Evolutionary conservation across 2,797 vertebrate species (phyloP).

Genomic region (Lateolabrax maculatus): DNA sequence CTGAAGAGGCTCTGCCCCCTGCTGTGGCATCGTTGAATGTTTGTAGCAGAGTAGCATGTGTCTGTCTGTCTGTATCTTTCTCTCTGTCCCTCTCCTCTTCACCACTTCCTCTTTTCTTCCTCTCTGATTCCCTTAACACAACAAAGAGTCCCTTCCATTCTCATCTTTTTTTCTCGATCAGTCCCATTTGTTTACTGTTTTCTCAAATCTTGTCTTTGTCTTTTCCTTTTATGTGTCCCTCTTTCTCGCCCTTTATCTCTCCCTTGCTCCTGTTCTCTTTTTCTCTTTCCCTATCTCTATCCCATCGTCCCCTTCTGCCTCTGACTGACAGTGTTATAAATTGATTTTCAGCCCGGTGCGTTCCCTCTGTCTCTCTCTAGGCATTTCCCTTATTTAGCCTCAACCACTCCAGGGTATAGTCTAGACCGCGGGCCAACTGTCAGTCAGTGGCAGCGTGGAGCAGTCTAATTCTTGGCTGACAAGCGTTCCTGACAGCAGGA

Average conservation of each 20-base stretch:
- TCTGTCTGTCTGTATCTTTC: constrained; percentile 15
- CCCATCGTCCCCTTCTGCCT: constrained; percentile 51
- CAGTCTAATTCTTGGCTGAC: constrained; percentile 84
- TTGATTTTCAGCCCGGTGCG: constrained; percentile 83
- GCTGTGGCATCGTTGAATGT: constrained; percentile 15
- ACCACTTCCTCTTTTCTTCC: constrained; percentile 23
- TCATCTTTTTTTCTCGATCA: constrained; percentile 40
- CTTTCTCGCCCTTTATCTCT: constrained; percentile 27
- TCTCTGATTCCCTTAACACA: constrained; percentile 46
- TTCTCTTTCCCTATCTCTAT: constrained; percentile 54
- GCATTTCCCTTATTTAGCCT: constrained; percentile 82
- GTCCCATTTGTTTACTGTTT: constrained; percentile 55
- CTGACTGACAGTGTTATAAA: constrained; percentile 83
- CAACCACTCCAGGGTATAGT: constrained; percentile 82
- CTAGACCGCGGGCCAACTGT: constrained; percentile 78
- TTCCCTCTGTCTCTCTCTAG: constrained; percentile 79
- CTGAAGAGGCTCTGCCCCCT: constrained; percentile 44
- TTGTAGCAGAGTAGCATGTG: constrained; percentile 16
- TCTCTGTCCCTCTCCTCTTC: background rate
- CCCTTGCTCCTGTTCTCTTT: constrained; percentile 7
- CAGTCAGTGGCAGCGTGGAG: constrained; percentile 77
- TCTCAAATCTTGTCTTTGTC: constrained; percentile 49
- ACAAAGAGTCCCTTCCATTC: constrained; percentile 36
- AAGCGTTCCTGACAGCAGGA: constrained; percentile 78
- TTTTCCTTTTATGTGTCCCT: constrained; percentile 47